A percentile compares a stretch with the other conserved stretches of the same genome.
Conservation (phyloP, 2,888 invertebrate species). For the Amphipyra berbera region DNA sequence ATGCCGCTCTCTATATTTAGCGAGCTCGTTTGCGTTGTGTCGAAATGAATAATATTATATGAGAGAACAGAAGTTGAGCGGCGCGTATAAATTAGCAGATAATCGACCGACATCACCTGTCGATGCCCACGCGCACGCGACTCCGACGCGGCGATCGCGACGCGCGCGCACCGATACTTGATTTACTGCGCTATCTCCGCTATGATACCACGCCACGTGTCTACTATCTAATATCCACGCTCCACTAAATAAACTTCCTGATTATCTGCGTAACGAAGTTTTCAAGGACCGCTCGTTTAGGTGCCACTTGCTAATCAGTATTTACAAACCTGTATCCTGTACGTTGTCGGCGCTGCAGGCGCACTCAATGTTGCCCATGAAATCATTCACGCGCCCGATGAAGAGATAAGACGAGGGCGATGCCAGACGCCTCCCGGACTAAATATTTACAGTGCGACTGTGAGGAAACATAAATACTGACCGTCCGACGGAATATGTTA, state of each 20-base stretch:
- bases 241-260: conserved; percentile 76
- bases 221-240: conserved; percentile 65
- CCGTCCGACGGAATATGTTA: conserved; percentile 83
- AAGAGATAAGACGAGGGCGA: conserved; percentile 82
- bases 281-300: conserved; percentile 72
- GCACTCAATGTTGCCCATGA: conserved; percentile 71
- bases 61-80: conserved; percentile 84
- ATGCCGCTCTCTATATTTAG: conserved; percentile 86
- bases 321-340: conserved; percentile 81
- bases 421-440: conserved; percentile 84
- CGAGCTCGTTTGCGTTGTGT: conserved; percentile 83
- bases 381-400: conserved; percentile 76
- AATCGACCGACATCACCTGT: conserved; percentile 84
- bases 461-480: conserved; percentile 87
- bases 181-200: conserved; percentile 72
- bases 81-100: conserved; percentile 86
- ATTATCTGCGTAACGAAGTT: conserved; percentile 71
- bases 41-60: conserved; percentile 84
- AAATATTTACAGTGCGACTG: conserved; percentile 87
- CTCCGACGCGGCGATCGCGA: conserved; percentile 46
- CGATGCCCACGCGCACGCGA: conserved; percentile 78
- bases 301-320: conserved; percentile 80
- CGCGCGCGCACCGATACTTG: conserved; percentile 59
- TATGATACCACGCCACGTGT: conserved; percentile 71
- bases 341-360: conserved; percentile 66